A percentile compares a stretch with the other conserved stretches of the same genome.
These are phyloP conservation scores for Alces alces DNA, from an alignment of 2,113 vertebrate species.

Conservation along the genomic window DNA sequence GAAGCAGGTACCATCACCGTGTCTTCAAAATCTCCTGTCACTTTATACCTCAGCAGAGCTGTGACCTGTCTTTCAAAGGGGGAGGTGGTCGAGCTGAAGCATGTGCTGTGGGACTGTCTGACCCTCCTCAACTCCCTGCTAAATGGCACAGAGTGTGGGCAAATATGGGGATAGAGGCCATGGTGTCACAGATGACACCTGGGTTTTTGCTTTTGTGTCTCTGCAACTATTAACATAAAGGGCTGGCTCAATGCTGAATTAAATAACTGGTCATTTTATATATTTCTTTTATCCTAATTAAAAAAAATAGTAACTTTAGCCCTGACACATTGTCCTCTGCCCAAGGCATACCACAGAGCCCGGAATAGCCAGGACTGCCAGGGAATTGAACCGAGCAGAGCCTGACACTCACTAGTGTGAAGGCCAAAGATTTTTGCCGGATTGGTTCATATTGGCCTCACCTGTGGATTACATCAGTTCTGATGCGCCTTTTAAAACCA, in stretches of 20 bases:
- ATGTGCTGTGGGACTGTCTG: too few relatives aligned
- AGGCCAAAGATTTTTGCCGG: neutral
- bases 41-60: neutral
- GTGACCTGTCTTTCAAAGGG: neutral
- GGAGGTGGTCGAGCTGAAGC: neutral
- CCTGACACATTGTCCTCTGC: neutral
- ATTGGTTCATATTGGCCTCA: neutral
- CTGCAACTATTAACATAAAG: neutral
- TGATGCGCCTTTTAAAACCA: neutral
- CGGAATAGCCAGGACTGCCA: neutral
- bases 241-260: neutral
- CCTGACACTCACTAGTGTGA: neutral
- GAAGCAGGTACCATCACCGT: neutral
- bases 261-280: neutral
- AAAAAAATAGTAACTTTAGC: neutral
- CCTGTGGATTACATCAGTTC: neutral
- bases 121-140: neutral
- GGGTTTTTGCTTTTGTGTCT: neutral
- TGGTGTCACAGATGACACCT: too few relatives aligned
- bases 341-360: neutral
- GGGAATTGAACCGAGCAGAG: neutral
- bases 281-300: neutral
- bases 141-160: neutral
- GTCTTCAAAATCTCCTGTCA: neutral
- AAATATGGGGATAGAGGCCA: neutral